Evolutionary conservation across 2,797 vertebrate species (phyloP), one percentile per base, ranked within the genome.

Genomic region (Capromys pilorides): DNA sequence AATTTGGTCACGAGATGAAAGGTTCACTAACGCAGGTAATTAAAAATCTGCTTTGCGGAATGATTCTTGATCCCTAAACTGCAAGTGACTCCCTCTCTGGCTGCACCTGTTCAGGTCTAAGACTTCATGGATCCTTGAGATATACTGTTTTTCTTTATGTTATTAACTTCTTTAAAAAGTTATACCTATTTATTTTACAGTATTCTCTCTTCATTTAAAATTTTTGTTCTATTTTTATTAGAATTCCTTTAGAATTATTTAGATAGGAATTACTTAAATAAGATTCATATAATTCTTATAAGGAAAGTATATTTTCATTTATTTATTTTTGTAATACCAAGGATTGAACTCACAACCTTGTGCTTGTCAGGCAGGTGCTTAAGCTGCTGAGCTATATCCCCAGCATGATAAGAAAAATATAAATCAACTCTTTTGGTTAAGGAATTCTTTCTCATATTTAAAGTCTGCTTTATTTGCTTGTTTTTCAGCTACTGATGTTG

Each of bases 31-130:
- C 28, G 7, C 39, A 75, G 51, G 5, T 24, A 54, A 26, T 39
- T 90, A 81, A 66, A 59, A 92, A 19, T 7, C 36, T 21, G 69
- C 19, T 36, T 26, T 80, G 5, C 83, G 66, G 69, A 67, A 61
- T 62, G 6, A n/a, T 36, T 92, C 54, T 33, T 22, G 71, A 67
- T 75, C 94, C 26, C 39, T 64, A 67, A 61, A 67, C 19, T 54
- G 82, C 54, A 85, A 64, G 10, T 36, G 59, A 86, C 69, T 59
- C 41, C 90, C 83, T 33, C 28, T 59, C 19, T 77, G 84, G 13
- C n/a, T 91, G 31, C 69, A 41, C 24, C 91, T 93, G 66, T 85
- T 91, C 87, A 89, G 88, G 64, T 88, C 7, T 78, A 62, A 90
- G 66, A 66, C 18, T 39, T 9, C 10, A 3, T 78, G 51, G 14